Percentiles rank a stretch among this genome's conserved stretches.
Conservation (phyloP, 2,113 vertebrate species). For the Eudyptes chrysolophus region DNA sequence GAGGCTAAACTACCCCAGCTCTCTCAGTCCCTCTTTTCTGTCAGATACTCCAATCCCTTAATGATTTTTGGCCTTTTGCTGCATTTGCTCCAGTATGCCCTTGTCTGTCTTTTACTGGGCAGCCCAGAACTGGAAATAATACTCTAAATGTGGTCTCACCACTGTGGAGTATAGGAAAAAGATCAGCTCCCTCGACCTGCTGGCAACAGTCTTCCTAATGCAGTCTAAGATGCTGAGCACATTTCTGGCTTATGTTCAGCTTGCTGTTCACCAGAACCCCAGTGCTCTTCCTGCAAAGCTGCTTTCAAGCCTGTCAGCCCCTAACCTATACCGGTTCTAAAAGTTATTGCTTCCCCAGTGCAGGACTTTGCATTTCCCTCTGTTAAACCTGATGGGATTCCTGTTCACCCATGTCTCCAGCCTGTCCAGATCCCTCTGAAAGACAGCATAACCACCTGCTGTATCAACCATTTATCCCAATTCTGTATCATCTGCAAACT, state of each 20-base stretch:
- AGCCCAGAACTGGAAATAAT: background rate
- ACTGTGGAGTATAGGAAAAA: background rate
- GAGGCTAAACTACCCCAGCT: background rate
- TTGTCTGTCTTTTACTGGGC: background rate
- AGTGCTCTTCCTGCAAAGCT: background rate
- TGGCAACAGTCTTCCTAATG: background rate
- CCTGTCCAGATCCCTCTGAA: background rate
- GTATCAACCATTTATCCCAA: background rate
- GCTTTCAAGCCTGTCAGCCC: background rate
- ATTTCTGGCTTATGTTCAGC: background rate
- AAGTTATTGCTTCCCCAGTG: background rate
- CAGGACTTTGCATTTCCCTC: background rate
- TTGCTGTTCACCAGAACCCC: background rate
- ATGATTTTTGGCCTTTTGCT: background rate
- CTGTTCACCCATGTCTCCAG: background rate
- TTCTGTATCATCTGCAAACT: background rate
- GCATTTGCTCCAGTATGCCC: background rate
- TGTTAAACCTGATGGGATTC: background rate
- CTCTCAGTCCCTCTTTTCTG: background rate
- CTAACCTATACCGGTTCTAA: background rate
- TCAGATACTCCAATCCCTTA: background rate
- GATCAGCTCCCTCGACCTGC: background rate
- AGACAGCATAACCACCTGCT: background rate
- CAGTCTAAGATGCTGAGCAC: background rate
- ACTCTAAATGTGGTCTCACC: background rate